Evolutionary conservation across 2,113 vertebrate genomes (phyloP).

Genomic region (Takifugu bimaculatus): DNA sequence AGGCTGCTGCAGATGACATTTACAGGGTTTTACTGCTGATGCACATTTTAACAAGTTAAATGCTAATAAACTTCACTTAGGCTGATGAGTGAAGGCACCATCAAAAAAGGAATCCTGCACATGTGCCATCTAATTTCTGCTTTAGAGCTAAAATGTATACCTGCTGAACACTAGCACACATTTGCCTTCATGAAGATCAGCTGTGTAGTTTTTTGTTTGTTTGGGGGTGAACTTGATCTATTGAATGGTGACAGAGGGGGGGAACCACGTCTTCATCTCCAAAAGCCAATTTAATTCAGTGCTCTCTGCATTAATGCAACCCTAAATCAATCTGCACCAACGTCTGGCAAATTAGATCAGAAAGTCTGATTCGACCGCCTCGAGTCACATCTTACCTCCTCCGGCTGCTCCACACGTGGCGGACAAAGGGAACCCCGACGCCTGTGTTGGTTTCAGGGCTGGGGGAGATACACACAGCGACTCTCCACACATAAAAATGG

Average conservation of each 20-base stretch:
- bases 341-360: no score
- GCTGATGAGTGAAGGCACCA: background rate
- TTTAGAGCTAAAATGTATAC: no score
- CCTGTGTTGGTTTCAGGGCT: conserved; percentile 10
- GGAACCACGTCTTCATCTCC: background rate
- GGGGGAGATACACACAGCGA: background rate
- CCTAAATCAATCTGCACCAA: no score
- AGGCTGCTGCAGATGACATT: conserved; percentile 1
- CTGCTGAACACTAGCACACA: no score
- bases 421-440: conserved; percentile 68
- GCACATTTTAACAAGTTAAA: background rate
- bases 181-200: no score
- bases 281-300: background rate
- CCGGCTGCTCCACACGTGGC: conserved; percentile 56
- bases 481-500: background rate
- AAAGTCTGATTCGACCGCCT: no score
- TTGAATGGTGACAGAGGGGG: no score
- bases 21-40: background rate
- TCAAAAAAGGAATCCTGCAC: no score
- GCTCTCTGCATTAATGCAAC: background rate
- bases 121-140: no score
- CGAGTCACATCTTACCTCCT: conserved; percentile 23
- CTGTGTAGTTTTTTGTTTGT: background rate
- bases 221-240: no score
- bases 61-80: conserved; percentile 1